Evolutionary conservation across 2,888 invertebrate species (phyloP), one percentile per base, ranked within the genome.

Genomic region (Orthosia incerta): DNA sequence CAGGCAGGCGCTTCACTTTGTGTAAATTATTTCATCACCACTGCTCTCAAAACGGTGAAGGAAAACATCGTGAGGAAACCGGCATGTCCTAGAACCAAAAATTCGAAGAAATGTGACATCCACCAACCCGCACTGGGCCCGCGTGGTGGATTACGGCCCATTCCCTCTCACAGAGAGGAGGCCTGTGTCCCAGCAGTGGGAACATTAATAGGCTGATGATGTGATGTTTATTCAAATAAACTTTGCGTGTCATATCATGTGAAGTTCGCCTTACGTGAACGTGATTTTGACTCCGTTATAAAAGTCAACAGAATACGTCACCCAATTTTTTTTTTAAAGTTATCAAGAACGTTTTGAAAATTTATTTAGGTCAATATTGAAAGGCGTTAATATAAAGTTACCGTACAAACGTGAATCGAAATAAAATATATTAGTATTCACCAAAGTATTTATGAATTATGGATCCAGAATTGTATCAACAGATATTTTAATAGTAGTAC

Each of bases 241-340:
- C 9, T 0, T 1, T 4, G 3, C 18, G n/a, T n/a, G n/a, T n/a
- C n/a, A n/a, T n/a, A n/a, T n/a, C n/a, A 57, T 26, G 16, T 26
- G 26, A 26, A 16, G 13, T 18, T 26, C 4, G 16, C 18, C 13
- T n/a, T 7, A 31, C 7, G n/a, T n/a, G n/a, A 15, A 55, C 26
- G 50, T 73, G 23, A 57, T 74, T 74, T 59, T 26, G 7, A 31
- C 12, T 45, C 50, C n/a, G 60, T 73, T 59, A 50, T 16, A 51
- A 16, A n/a, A 2, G n/a, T 2, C 3, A 18, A 50, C 0, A 45
- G 4, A 31, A 31, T 31, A 31, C 31, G 31, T 31, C 31, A 31
- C 31, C 31, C 31, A 31, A 31, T 0, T 7, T 7, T 31, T 31
- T 31, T 31, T 31, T 7, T 5, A 0, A 31, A 65, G 46, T 46